Evolutionary conservation across 2,888 invertebrate genomes (phyloP), one percentile per base, ranked within the genome.

Genomic region (Heliconius sara): DNA sequence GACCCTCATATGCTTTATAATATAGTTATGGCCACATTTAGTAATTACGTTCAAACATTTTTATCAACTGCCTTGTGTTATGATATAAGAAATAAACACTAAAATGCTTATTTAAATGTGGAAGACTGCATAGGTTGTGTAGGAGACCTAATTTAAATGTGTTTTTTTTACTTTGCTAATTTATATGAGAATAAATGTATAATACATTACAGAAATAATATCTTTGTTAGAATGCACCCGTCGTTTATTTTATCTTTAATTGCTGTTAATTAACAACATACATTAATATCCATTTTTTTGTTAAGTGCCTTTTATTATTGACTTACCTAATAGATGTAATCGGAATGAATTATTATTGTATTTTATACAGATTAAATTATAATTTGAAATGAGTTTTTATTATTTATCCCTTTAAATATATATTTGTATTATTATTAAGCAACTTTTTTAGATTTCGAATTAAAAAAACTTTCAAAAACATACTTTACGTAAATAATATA

Each of bases 331-430:
- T 68, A 68, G 68, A 68, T 78, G 60, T 78, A 78, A 78, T 47
- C 43, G 60, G 80, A 79, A 72, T 76, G 16, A 90, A 88, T 89
- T 92, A 89, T 91, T 93, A 92, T 47, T 68, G 43, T 93, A 91
- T 93, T 93, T 94, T 94, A 85, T 93, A 94, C 89, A 85, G 85
- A 94, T 89, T 91, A 84, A 93, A 93, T 92, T 89, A 90, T 90
- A 85, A 89, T 89, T 87, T 73, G 74, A 84, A 84, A 75, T 70
- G 25, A 79, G 80, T 70, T 76, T 66, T 71, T 78, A 77, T 85
- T 83, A 84, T 75, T 81, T 19, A 4, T 22, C 30, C 57, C 25
- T 30, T 47, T 57, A n/a, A 10, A 30, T 13, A 70, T 25, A 25
- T 25, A 60, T n/a, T 63, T 63, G 25, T 25, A 27, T 60, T n/a